phyloP scores from a whole-genome alignment of 2,113 vertebrate species.

The Catharus fuscescens region DNA sequence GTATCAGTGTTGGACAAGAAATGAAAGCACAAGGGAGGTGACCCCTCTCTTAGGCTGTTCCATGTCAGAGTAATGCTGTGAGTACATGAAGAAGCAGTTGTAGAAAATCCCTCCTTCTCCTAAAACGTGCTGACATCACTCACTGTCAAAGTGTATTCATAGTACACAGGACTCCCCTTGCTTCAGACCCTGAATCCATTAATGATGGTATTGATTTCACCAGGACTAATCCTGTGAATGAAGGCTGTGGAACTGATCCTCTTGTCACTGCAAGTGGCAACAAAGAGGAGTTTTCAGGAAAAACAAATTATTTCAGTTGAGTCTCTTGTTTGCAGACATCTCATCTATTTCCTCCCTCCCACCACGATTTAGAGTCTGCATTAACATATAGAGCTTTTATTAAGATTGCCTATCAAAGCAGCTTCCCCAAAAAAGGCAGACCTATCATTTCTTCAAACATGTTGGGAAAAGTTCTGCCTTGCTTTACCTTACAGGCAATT shows the following conservation, averaged over 20 bases:
- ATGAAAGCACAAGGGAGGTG: not conserved
- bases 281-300: not conserved
- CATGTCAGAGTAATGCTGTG: not conserved
- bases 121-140: not conserved
- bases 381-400: not conserved
- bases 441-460: not conserved
- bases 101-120: not conserved
- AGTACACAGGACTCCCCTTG: not conserved
- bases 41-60: not conserved
- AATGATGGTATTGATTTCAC: slow-evolving; percentile 21
- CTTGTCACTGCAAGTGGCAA: not conserved
- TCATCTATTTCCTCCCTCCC: not conserved
- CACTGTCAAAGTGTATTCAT: not conserved
- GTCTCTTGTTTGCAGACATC: not conserved
- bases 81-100: not conserved
- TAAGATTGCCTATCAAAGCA: not conserved
- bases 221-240: not conserved
- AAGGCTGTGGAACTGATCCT: not conserved
- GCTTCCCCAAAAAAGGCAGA: not conserved
- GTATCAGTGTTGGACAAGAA: not conserved
- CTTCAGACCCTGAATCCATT: not conserved
- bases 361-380: not conserved
- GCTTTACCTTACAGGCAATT: not conserved
- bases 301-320: not conserved
- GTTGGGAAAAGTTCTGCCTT: not conserved